Evolutionary conservation across 2,888 invertebrate genomes (phyloP).

Genomic region (Meiosimyza decipiens): DNA sequence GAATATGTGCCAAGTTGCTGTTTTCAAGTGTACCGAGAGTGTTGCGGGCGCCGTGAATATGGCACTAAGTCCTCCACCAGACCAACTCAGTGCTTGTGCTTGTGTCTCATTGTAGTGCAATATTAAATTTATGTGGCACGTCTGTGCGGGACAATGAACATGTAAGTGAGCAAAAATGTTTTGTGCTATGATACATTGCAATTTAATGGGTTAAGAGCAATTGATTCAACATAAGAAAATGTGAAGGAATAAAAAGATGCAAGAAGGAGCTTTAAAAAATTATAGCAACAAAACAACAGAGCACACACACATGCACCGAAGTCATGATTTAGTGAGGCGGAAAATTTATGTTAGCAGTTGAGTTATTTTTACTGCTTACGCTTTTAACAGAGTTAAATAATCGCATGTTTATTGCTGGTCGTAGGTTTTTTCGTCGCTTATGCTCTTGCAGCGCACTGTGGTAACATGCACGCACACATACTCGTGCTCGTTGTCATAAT

Average conservation of each 20-base stretch:
- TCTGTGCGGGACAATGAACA: conserved; percentile 62
- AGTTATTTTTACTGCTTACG: too few relatives aligned
- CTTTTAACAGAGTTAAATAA: too few relatives aligned
- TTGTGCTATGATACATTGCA: conserved; percentile 36
- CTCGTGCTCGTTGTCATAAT: background rate
- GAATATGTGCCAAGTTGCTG: conserved; percentile 61
- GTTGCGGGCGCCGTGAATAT: background rate
- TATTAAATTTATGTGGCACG: conserved; percentile 58
- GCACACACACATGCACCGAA: too few relatives aligned
- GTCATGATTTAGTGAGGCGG: conserved; percentile 8
- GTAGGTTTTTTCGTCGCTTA: too few relatives aligned
- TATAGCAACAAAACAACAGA: too few relatives aligned
- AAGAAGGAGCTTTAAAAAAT: background rate
- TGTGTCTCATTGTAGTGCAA: conserved; percentile 25
- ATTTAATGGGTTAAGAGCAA: conserved; percentile 45
- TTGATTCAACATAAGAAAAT: conserved; percentile 28
- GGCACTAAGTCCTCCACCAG: background rate
- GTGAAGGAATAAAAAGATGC: background rate
- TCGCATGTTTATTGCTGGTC: too few relatives aligned
- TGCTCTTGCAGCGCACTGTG: too few relatives aligned
- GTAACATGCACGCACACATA: too few relatives aligned
- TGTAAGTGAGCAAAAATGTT: conserved; percentile 27
- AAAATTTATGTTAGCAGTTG: conserved; percentile 33
- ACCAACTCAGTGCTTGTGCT: background rate
- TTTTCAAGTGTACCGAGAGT: conserved; percentile 38